phyloP scores from a whole-genome alignment of 2,888 invertebrate species.

The Schizaphis graminum region DNA sequence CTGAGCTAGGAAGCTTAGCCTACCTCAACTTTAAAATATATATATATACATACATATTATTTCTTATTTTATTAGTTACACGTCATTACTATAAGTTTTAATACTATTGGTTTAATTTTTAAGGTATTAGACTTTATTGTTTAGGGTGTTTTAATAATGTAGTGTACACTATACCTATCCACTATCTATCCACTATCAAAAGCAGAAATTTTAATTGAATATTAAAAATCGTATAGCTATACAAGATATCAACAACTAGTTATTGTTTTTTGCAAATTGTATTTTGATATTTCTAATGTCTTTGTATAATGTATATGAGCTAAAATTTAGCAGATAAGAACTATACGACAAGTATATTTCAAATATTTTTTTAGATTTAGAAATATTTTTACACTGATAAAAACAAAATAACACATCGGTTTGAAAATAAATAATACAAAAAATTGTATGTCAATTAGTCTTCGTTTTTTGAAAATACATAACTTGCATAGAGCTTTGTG shows the following conservation, averaged over 20 bases:
- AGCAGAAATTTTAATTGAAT: not conserved
- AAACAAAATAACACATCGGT: not conserved
- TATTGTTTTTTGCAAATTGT: too few relatives aligned
- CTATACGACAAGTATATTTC: not conserved
- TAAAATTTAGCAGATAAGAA: not conserved
- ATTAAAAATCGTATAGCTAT: not conserved
- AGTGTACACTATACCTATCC: not conserved
- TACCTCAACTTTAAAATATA: too few relatives aligned
- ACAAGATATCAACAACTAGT: too few relatives aligned
- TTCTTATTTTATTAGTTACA: not conserved
- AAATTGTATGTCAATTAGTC: not conserved
- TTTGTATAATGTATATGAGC: too few relatives aligned
- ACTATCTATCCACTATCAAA: not conserved
- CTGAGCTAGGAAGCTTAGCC: not conserved
- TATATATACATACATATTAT: not conserved
- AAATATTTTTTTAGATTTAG: not conserved
- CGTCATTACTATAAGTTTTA: not conserved
- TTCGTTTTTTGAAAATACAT: not conserved
- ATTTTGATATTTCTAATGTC: too few relatives aligned
- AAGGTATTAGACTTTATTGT: not conserved
- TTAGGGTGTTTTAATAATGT: not conserved
- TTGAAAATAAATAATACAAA: not conserved
- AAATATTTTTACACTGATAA: not conserved
- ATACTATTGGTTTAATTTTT: not conserved
- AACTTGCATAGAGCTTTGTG: not conserved